A percentile compares a stretch with the other conserved stretches of the same genome.
Conservation (phyloP, 2,797 vertebrate genomes). For the Nannoperca australis region DNA sequence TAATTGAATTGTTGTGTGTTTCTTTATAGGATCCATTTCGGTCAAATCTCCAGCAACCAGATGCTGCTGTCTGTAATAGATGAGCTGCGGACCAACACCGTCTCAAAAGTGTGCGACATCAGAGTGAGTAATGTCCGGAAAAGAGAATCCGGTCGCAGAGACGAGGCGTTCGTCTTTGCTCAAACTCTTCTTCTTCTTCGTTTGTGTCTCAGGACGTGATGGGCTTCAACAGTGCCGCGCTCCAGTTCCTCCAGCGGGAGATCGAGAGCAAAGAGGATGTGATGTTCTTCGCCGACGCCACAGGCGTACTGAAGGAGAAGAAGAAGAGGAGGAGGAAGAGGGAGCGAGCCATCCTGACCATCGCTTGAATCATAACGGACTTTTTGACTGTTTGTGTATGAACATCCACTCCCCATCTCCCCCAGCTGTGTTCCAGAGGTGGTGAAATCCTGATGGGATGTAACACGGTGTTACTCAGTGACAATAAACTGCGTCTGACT, state of each 20-base stretch:
- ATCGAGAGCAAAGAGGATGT: constrained; percentile 94
- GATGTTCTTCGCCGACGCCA: constrained; percentile 94
- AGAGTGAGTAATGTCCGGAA: constrained; percentile 85
- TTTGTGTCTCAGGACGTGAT: constrained; percentile 88
- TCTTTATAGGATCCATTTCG: constrained; percentile 92
- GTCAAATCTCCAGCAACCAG: constrained; percentile 95
- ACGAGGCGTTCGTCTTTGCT: neutral
- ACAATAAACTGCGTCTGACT: constrained; percentile 68
- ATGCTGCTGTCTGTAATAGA: constrained; percentile 94
- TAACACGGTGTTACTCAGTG: constrained; percentile 43
- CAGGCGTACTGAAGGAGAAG: constrained; percentile 89
- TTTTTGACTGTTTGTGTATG: constrained; percentile 16
- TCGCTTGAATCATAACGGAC: constrained; percentile 79
- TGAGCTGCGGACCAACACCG: constrained; percentile 90
- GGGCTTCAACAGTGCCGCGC: constrained; percentile 94
- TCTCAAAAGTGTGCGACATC: constrained; percentile 91
- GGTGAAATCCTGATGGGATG: constrained; percentile 34
- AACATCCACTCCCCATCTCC: neutral
- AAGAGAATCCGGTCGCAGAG: neutral
- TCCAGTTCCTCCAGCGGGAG: constrained; percentile 93
- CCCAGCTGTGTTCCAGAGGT: constrained; percentile 1
- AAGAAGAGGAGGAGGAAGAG: constrained; percentile 92
- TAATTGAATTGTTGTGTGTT: neutral
- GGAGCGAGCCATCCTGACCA: constrained; percentile 89
- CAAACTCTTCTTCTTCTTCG: neutral